Evolutionary conservation across 2,888 invertebrate genomes (phyloP), one percentile per base, ranked within the genome.

Genomic region (Sesamia inferens): DNA sequence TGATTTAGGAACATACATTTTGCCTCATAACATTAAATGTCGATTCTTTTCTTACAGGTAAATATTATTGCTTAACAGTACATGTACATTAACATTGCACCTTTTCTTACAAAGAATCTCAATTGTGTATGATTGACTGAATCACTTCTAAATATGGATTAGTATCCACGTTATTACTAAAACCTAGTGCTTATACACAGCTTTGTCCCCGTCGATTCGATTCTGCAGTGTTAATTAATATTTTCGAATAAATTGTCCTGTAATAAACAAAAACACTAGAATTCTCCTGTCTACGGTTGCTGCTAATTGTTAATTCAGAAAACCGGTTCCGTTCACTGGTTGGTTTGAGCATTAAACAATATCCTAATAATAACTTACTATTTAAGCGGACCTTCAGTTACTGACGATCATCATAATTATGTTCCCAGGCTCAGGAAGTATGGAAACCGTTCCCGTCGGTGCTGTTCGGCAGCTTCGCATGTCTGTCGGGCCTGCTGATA

Each of bases 401-500:
- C n/a, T 47, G 4, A 19, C 10, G 61, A 51, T 51, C 10, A 31
- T n/a, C 31, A 54, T 58, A 5, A 48, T 44, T 67, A 63, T 74
- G 2, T 81, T 8, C 14, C 0, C 84, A 93, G 93, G 92, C 93
- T 2, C 85, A 85, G 55, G 92, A 92, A 59, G 87, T 93, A 7
- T 94, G 93, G 90, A 92, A 87, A 61, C 90, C 91, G 0, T 87
- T 96, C 59, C 97, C 97, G 0, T 94, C 97, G 6, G 94, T 97
- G 16, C 89, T 97, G 75, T 97, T 97, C 82, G 97, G 97, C 0
- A 86, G 92, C n/a, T 95, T 96, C 83, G 97, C 97, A 2, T 90
- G 96, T 31, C 75, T 95, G 24, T 96, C 97, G 85, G 87, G 94
- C 0, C 19, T 87, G 6, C 89, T 95, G 57, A 90, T 94, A 81